Conservation (phyloP, 2,113 vertebrate genomes). For the Silurus meridionalis region DNA sequence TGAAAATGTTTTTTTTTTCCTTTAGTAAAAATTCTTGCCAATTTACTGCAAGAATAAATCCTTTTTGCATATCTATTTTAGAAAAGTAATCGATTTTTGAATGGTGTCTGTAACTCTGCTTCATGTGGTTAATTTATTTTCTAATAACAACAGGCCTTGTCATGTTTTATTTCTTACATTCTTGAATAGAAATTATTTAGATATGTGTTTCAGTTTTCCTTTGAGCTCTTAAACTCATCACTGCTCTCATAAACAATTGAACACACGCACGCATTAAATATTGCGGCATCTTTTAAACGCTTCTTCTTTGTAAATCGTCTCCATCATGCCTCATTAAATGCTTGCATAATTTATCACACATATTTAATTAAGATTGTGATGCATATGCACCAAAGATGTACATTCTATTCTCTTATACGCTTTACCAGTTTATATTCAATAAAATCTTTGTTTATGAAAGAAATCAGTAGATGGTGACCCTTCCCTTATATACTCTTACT, state of each 20-base stretch:
- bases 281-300: not conserved
- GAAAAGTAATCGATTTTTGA: not conserved
- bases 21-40: not conserved
- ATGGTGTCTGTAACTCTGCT: not conserved
- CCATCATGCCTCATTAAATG: not conserved
- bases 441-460: constrained; percentile 83
- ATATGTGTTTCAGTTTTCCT: not conserved
- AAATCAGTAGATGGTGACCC: constrained; percentile 80
- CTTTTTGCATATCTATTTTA: not conserved
- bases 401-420: not conserved
- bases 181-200: not conserved
- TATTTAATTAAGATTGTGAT: not conserved
- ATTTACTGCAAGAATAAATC: not conserved
- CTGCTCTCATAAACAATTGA: not conserved
- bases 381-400: not conserved
- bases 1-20: not conserved
- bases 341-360: not conserved
- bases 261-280: not conserved
- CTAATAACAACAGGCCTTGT: not conserved
- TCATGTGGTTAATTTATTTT: not conserved
- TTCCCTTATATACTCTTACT: constrained; percentile 82
- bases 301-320: not conserved
- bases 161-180: not conserved
- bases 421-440: constrained; percentile 77
- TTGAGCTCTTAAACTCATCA: not conserved